Evolutionary conservation across 2,797 vertebrate genomes (phyloP).

Genomic region (Thripadectes ignobilis): DNA sequence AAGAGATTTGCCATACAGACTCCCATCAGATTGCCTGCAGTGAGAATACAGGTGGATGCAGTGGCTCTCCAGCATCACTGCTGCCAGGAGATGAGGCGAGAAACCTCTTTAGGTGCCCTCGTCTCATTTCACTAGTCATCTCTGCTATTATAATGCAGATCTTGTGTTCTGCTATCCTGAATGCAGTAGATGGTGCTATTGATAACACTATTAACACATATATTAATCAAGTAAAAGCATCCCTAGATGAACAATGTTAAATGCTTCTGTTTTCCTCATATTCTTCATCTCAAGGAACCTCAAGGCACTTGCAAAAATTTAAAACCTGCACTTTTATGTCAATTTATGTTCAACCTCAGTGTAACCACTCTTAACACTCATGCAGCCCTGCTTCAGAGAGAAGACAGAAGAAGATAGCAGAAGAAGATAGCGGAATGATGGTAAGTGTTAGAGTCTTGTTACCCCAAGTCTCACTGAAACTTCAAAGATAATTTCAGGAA

Average conservation of each 20-base stretch:
- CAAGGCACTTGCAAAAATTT: neutral
- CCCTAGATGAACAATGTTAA: neutral
- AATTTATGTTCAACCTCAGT: neutral
- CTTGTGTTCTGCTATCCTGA: neutral
- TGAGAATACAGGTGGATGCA: neutral
- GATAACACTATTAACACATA: neutral
- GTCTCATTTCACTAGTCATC: neutral
- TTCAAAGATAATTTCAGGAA: neutral
- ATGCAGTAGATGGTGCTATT: constrained; percentile 47
- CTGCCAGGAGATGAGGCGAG: neutral
- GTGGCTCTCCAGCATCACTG: neutral
- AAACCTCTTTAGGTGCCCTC: neutral
- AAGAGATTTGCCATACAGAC: neutral
- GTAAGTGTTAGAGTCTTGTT: neutral
- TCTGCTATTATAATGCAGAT: neutral
- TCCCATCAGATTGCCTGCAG: neutral
- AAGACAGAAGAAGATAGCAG: neutral
- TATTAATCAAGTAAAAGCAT: neutral
- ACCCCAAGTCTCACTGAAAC: neutral
- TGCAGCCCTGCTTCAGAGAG: neutral
- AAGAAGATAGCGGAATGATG: neutral
- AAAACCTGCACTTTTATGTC: neutral
- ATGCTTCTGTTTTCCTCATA: neutral
- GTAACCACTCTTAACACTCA: neutral
- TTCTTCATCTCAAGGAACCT: neutral